A percentile compares a stretch with the other conserved stretches of the same genome.
These are phyloP conservation scores for Erynnis tages DNA, from an alignment of 2,888 invertebrate species.

Conservation along the genomic window DNA sequence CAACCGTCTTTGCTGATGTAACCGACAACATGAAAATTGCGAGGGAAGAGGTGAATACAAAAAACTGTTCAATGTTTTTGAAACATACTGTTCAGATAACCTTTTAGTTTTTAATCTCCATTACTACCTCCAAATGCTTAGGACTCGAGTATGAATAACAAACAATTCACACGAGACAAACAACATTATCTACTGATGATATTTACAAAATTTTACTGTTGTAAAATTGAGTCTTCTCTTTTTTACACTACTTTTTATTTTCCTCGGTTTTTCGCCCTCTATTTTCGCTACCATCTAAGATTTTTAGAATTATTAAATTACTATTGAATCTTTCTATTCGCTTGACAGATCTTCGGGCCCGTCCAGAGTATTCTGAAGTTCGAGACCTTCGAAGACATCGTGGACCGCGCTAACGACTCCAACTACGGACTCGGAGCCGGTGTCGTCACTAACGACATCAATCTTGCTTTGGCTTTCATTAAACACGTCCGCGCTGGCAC, in stretches of 20 bases:
- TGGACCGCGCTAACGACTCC: conserved; percentile 92
- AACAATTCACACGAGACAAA: too few species aligned
- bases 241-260: too few species aligned
- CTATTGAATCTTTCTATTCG: not conserved
- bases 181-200: too few species aligned
- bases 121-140: too few species aligned
- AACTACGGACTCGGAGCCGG: conserved; percentile 93
- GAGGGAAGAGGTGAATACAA: conserved; percentile 84
- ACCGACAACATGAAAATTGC: conserved; percentile 89
- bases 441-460: conserved; percentile 91
- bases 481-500: conserved; percentile 90
- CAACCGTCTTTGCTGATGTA: conserved; percentile 90
- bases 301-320: not conserved
- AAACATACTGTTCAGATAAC: too few species aligned
- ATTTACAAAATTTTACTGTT: too few species aligned
- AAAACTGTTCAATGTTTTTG: not conserved
- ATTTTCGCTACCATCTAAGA: not conserved
- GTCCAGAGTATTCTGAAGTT: conserved; percentile 95
- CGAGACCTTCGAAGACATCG: conserved; percentile 89
- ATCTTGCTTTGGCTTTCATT: conserved; percentile 88
- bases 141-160: too few species aligned
- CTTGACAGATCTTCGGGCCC: conserved; percentile 94
- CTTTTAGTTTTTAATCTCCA: too few species aligned
- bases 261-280: too few species aligned
- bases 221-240: too few species aligned